These are phyloP conservation scores for Microtus obscurus DNA, from an alignment of 2,797 vertebrate species.

Conservation along the genomic window DNA sequence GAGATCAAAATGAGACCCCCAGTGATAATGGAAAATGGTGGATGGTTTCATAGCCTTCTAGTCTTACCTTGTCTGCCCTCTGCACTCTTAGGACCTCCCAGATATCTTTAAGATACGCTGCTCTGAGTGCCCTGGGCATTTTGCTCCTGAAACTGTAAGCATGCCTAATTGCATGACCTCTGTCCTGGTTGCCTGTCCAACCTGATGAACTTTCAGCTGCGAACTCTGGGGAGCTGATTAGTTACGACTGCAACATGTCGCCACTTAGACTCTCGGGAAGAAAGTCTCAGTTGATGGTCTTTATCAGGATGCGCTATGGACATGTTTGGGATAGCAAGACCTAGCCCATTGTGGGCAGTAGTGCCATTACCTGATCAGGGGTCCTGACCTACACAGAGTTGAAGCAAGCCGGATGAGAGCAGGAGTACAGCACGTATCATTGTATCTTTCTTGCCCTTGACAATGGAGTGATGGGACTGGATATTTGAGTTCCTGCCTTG, in stretches of 20 bases:
- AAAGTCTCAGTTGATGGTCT: background rate
- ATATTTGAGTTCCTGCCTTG: background rate
- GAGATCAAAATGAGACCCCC: background rate
- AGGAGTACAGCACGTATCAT: no score
- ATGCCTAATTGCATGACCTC: background rate
- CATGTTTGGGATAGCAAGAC: background rate
- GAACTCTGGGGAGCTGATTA: background rate
- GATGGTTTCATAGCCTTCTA: background rate
- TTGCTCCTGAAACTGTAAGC: background rate
- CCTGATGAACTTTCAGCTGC: background rate
- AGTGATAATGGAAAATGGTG: background rate
- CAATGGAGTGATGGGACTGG: background rate
- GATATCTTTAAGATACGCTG: background rate
- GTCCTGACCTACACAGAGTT: background rate
- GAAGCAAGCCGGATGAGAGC: background rate
- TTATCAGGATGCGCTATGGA: background rate
- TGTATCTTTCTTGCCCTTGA: background rate
- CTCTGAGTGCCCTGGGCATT: no score
- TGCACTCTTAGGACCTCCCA: no score
- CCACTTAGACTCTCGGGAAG: background rate
- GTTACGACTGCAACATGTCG: background rate
- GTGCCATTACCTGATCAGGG: background rate
- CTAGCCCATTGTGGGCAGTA: no score
- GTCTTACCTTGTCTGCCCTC: background rate
- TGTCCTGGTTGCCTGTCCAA: no score